phyloP scores from a whole-genome alignment of 1,140 invertebrate species.

The Armadillidium nasatum region DNA sequence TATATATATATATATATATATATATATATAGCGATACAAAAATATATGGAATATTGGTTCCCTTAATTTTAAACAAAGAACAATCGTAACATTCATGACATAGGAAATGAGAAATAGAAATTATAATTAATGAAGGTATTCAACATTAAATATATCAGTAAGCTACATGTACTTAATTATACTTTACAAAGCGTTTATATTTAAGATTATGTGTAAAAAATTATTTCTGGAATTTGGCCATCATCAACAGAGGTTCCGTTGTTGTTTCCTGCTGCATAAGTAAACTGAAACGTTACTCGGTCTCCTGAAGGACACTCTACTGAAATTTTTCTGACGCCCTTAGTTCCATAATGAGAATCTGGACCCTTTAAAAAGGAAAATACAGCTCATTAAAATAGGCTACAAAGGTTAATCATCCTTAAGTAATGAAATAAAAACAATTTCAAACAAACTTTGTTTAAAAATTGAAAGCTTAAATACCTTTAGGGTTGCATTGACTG shows the following conservation, averaged over 20 bases:
- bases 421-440: background rate
- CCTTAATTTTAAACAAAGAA: too few species aligned
- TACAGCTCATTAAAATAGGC: too few species aligned
- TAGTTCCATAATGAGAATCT: constrained; percentile 81
- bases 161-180: background rate
- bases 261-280: constrained; percentile 78
- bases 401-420: background rate
- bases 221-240: constrained; percentile 84
- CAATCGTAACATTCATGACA: too few species aligned
- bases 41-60: too few species aligned
- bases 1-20: too few species aligned
- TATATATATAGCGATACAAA: too few species aligned
- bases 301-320: constrained; percentile 68
- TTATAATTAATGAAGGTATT: background rate
- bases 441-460: too few species aligned
- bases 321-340: constrained; percentile 69
- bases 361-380: constrained; percentile 62
- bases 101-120: background rate
- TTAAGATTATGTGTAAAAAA: constrained; percentile 61
- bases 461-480: too few species aligned
- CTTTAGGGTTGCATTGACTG: constrained; percentile 74
- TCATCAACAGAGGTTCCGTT: constrained; percentile 87
- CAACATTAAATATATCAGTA: background rate
- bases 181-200: background rate
- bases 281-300: constrained; percentile 78